Percentiles rank a stretch among this genome's conserved stretches.
These are phyloP conservation scores for Sprattus sprattus DNA, from an alignment of 2,113 vertebrate genomes.

Conservation along the genomic window DNA sequence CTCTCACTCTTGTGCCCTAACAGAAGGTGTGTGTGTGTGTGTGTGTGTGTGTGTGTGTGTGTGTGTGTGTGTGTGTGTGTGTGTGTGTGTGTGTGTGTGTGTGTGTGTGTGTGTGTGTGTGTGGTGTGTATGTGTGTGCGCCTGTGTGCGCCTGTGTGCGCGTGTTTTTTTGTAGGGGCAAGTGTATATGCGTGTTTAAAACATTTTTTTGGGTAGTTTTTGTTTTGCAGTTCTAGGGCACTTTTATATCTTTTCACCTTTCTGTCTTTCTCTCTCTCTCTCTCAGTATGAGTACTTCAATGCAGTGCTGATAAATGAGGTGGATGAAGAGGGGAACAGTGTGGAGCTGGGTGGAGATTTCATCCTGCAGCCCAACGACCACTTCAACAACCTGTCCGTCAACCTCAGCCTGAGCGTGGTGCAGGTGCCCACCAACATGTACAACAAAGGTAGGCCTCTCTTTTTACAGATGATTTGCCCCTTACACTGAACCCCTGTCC, in stretches of 20 bases:
- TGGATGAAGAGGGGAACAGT: constrained; percentile 88
- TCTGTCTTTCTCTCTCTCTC: constrained; percentile 32
- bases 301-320: constrained; percentile 93
- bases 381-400: constrained; percentile 97
- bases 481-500: neutral
- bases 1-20: too few species aligned
- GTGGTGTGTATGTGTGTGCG: too few species aligned
- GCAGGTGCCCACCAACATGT: constrained; percentile 98
- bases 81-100: neutral
- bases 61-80: too few species aligned
- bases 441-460: constrained; percentile 80
- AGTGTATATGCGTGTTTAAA: too few species aligned
- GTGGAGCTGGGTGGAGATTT: constrained; percentile 94
- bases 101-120: too few species aligned
- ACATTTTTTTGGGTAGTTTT: too few species aligned
- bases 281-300: constrained; percentile 98
- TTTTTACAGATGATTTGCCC: neutral
- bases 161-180: too few species aligned
- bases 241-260: neutral
- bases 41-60: too few species aligned
- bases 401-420: constrained; percentile 96
- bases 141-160: too few species aligned
- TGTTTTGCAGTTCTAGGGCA: too few species aligned
- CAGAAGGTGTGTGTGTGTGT: too few species aligned
- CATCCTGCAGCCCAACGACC: constrained; percentile 92